Evolutionary conservation across 2,113 vertebrate species (phyloP).

Genomic region (Stomatorhinus ivindoensis): DNA sequence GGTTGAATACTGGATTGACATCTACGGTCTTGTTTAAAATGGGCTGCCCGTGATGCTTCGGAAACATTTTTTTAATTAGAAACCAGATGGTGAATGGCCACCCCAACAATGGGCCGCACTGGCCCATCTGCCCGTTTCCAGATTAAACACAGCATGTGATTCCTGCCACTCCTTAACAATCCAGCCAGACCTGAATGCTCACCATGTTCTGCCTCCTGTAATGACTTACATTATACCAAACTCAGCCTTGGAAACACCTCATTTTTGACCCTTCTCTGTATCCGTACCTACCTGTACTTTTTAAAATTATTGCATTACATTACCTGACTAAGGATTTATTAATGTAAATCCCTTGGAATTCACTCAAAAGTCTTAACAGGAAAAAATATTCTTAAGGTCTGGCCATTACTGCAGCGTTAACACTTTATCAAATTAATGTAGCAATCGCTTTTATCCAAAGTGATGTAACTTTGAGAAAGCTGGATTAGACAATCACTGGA

Average conservation of each 20-base stretch:
- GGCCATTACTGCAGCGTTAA: not conserved
- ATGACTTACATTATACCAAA: constrained; percentile 9
- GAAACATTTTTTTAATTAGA: not conserved
- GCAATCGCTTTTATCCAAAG: not conserved
- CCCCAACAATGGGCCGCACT: not conserved
- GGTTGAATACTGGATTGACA: not conserved
- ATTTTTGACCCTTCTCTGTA: constrained; percentile 24
- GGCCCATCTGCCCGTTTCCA: not conserved
- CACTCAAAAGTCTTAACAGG: constrained; percentile 9
- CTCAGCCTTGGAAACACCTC: constrained; percentile 17
- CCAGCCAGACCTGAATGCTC: constrained; percentile 6
- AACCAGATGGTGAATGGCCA: not conserved
- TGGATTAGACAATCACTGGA: not conserved
- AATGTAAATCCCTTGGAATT: constrained; percentile 20
- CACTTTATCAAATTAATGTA: not conserved
- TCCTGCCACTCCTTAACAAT: constrained; percentile 30
- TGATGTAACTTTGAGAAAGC: not conserved
- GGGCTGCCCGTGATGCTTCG: not conserved
- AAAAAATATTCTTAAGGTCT: not conserved
- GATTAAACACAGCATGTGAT: constrained; percentile 35
- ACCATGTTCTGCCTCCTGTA: constrained; percentile 13
- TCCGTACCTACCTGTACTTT: constrained; percentile 29
- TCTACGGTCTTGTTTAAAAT: not conserved
- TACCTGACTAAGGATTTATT: constrained; percentile 29
- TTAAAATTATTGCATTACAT: constrained; percentile 15